Evolutionary conservation across 2,113 vertebrate species (phyloP).

Genomic region (Triplophysa dalaica): DNA sequence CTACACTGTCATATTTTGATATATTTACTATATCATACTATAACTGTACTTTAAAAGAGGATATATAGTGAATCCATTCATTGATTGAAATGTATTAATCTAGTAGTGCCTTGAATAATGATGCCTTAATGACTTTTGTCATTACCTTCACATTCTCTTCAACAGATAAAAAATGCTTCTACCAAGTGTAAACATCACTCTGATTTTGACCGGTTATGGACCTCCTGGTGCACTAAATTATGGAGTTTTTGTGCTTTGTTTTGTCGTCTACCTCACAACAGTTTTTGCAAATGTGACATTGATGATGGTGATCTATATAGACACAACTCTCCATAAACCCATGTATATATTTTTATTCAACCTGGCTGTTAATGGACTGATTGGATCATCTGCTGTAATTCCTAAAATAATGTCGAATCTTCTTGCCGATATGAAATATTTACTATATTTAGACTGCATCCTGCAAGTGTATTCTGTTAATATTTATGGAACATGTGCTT

Average conservation of each 20-base stretch:
- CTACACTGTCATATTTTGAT: no score
- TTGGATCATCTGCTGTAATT: slow-evolving; percentile 58
- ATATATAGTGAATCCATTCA: no score
- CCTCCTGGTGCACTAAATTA: slow-evolving; percentile 49
- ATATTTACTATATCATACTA: no score
- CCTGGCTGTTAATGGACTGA: slow-evolving; percentile 61
- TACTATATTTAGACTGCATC: slow-evolving; percentile 56
- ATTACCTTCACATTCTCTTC: slow-evolving; percentile 8
- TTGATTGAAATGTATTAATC: no score
- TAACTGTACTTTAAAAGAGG: no score
- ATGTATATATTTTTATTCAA: slow-evolving; percentile 65
- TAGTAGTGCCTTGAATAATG: no score
- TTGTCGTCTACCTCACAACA: slow-evolving; percentile 55
- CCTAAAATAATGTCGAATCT: slow-evolving; percentile 61
- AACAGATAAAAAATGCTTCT: slow-evolving; percentile 30
- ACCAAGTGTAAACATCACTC: slow-evolving; percentile 38
- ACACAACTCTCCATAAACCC: slow-evolving; percentile 60
- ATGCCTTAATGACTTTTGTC: no score
- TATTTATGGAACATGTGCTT: slow-evolving; percentile 58
- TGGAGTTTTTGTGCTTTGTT: slow-evolving; percentile 47
- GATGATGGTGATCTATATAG: slow-evolving; percentile 57
- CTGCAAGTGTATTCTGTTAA: slow-evolving; percentile 60
- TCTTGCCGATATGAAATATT: slow-evolving; percentile 40
- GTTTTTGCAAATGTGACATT: slow-evolving; percentile 55
- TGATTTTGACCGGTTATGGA: slow-evolving; percentile 57